Evolutionary conservation across 2,113 vertebrate species (phyloP).

Genomic region (Paramisgurnus dabryanus): DNA sequence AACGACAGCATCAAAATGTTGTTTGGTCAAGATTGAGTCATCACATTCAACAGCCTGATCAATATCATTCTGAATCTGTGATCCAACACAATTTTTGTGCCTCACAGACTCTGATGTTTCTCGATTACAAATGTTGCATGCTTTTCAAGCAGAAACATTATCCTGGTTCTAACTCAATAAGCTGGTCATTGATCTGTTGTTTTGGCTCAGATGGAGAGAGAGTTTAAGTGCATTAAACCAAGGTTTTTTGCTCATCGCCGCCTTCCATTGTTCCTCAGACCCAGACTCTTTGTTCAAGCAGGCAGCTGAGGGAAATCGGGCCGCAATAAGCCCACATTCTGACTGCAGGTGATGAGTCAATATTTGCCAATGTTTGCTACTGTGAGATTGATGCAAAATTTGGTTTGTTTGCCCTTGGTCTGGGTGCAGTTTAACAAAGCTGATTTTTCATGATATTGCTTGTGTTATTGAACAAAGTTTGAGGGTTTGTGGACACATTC

Average conservation of each 20-base stretch:
- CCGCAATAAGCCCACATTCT: background rate
- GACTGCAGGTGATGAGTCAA: conserved; percentile 14
- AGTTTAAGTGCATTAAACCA: conserved; percentile 64
- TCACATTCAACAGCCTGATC: conserved; percentile 17
- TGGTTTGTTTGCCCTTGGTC: conserved; percentile 5
- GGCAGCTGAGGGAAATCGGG: conserved; percentile 3
- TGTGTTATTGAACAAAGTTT: too few species aligned
- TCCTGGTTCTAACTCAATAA: conserved; percentile 41
- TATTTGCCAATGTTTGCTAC: conserved; percentile 10
- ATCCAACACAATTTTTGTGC: background rate
- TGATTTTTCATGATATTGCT: too few species aligned
- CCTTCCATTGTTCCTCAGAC: conserved; percentile 60
- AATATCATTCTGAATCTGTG: conserved; percentile 9
- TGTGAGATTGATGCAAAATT: background rate
- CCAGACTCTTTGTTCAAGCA: conserved; percentile 57
- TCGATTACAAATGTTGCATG: conserved; percentile 35
- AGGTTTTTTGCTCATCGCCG: conserved; percentile 59
- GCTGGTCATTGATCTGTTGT: conserved; percentile 39
- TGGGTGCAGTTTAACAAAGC: background rate
- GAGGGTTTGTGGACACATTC: too few species aligned
- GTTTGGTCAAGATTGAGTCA: conserved; percentile 28
- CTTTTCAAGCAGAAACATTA: conserved; percentile 30
- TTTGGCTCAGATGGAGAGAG: conserved; percentile 52
- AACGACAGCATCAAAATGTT: conserved; percentile 2
- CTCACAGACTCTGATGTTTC: background rate